Evolutionary conservation across 1,140 invertebrate species (phyloP).

Genomic region (Sinella curviseta): DNA sequence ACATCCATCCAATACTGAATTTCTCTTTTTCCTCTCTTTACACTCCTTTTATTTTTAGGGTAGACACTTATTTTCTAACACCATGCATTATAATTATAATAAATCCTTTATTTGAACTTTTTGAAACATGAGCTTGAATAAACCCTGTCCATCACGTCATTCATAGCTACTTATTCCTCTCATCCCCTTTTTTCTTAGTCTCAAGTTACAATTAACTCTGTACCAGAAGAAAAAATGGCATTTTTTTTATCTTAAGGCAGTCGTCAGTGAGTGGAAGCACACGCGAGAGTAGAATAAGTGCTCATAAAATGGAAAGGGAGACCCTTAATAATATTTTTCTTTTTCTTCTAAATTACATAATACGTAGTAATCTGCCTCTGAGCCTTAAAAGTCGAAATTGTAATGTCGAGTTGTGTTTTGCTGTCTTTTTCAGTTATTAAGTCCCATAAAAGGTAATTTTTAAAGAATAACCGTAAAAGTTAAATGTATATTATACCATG

Average conservation of each 20-base stretch:
- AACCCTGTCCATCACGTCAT: neutral
- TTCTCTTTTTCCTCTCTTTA: too few species aligned
- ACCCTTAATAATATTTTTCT: neutral
- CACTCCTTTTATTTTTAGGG: too few species aligned
- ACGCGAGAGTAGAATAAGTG: neutral
- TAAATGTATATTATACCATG: neutral
- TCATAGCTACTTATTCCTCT: too few species aligned
- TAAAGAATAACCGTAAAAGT: neutral
- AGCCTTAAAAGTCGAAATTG: too few species aligned
- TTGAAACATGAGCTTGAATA: conserved; percentile 1
- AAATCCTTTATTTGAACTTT: neutral
- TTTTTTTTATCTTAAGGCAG: neutral
- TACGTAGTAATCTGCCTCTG: too few species aligned
- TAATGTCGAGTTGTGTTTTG: too few species aligned
- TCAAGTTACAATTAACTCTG: neutral
- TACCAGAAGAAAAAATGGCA: too few species aligned
- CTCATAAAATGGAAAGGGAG: neutral
- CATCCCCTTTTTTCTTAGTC: neutral
- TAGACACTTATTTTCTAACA: too few species aligned
- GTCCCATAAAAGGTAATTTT: neutral
- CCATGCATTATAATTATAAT: too few species aligned
- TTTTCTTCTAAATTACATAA: neutral
- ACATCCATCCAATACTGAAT: neutral
- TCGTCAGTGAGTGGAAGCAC: neutral
- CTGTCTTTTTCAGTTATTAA: neutral